Evolutionary conservation across 2,888 invertebrate species (phyloP).

Genomic region (Encarsia formosa): DNA sequence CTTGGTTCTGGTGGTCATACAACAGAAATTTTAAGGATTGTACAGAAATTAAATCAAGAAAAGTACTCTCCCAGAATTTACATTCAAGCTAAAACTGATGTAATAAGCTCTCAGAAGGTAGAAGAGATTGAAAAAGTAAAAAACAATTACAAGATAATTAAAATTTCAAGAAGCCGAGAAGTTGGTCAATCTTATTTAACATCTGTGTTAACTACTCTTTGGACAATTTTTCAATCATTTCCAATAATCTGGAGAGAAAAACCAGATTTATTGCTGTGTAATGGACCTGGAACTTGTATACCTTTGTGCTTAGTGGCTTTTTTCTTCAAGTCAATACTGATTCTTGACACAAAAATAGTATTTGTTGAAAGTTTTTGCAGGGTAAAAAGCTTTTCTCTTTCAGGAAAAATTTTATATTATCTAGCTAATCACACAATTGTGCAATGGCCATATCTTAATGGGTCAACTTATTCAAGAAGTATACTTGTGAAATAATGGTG

Average conservation of each 20-base stretch:
- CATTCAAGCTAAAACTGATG: constrained; percentile 73
- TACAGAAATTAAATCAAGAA: constrained; percentile 59
- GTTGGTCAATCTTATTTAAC: constrained; percentile 83
- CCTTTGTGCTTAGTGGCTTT: constrained; percentile 81
- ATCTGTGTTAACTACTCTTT: constrained; percentile 73
- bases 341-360: constrained; percentile 70
- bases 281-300: constrained; percentile 96
- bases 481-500: constrained; percentile 29
- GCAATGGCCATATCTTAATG: constrained; percentile 80
- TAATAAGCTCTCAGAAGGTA: constrained; percentile 69
- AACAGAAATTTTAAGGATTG: constrained; percentile 81
- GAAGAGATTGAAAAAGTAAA: constrained; percentile 52
- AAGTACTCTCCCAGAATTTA: constrained; percentile 74
- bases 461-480: constrained; percentile 32
- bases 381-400: constrained; percentile 82
- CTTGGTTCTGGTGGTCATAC: constrained; percentile 90
- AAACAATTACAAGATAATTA: constrained; percentile 53
- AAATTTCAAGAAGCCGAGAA: constrained; percentile 79
- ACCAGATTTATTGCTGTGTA: constrained; percentile 82
- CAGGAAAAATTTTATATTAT: constrained; percentile 79
- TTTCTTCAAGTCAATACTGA: constrained; percentile 64
- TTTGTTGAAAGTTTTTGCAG: constrained; percentile 95
- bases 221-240: constrained; percentile 65
- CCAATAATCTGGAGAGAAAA: constrained; percentile 65
- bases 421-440: constrained; percentile 85